Evolutionary conservation across 2,888 invertebrate species (phyloP), one percentile per base, ranked within the genome.

Genomic region (Hesperia comma): DNA sequence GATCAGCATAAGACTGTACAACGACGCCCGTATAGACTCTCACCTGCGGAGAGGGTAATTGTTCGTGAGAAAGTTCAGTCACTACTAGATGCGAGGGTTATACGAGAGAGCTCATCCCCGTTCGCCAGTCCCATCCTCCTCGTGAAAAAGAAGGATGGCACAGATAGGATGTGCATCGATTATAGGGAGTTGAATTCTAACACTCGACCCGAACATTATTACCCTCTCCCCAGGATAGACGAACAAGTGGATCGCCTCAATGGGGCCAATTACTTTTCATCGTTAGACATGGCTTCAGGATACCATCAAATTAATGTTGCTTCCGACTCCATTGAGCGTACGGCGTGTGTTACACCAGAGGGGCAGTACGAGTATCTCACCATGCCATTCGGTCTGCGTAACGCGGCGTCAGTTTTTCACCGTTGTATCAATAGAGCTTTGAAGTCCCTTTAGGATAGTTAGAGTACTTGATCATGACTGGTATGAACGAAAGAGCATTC

Each of bases 401-500:
- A 56, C 5, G 56, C 56, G 0, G 12, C 56, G 2, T 19, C 37
- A 0, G 56, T 56, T 0, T 56, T 12, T 56, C 56, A 56, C 8
- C 2, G 56, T 0, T 8, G 12, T 5, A 56, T 56, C 0, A 60
- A 21, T 12, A 49, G 4, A 7, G 60, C 60, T 19, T 26, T 60
- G 4, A n/a, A n/a, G 17, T 3, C 49, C 8, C 19, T 49, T 6
- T 8, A 19, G 2, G 49, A 49, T n/a, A 19, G n/a, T n/a, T n/a
- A n/a, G n/a, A n/a, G n/a, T n/a, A n/a, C n/a, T n/a, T n/a, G n/a
- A n/a, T n/a, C n/a, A n/a, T n/a, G n/a, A n/a, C n/a, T n/a, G n/a
- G n/a, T n/a, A n/a, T n/a, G n/a, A n/a, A n/a, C n/a, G n/a, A 0
- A 75, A 73, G 32, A 46, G 55, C 53, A 71, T 75, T 0, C 21